Evolutionary conservation across 2,797 vertebrate species (phyloP), one percentile per base, ranked within the genome.

Genomic region (Zalophus californianus): DNA sequence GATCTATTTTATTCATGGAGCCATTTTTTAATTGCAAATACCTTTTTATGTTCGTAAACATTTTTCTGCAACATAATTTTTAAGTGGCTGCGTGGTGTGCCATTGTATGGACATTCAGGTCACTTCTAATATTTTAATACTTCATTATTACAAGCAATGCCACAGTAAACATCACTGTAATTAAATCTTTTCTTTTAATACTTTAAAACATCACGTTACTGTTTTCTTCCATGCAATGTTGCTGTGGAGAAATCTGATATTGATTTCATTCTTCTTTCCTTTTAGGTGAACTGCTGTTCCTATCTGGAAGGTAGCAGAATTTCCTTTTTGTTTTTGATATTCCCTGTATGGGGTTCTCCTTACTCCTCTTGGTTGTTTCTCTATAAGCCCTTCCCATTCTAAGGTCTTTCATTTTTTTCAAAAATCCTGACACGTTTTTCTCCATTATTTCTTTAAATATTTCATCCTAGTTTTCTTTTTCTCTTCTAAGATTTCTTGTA

Each of bases 251-350:
- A 92, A 52, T 52, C 32, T 70, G 25, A 62, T 91, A 48, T 29
- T 23, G 48, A 44, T 52, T 21, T 86, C 5, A 83, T 25, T 84
- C 64, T 91, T 80, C 50, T 52, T 60, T 60, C 29, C 15, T 64
- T 52, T 8, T 21, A 38, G 14, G 44, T 87, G 62, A 91, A 44
- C 8, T 14, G 41, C 44, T 82, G 11, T 96, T 86, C 10, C 23
- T 58, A 58, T 79, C 48, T 54, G 29, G 13, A 52, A 88, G 4
- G 3, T 10, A 60, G 38, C 27, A 27, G 48, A 91, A 48, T 70
- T 44, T 79, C 62, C n/a, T 77, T 77, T 88, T 90, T 68, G 21
- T n/a, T 62, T 96, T 44, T 94, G 72, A 56, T 88, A 94, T 64
- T 89, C 58, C 11, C 16, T 84, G 5, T 32, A 41, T 86, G 38